Conservation (phyloP, 2,113 vertebrate genomes). For the Phodopus roborovskii region DNA sequence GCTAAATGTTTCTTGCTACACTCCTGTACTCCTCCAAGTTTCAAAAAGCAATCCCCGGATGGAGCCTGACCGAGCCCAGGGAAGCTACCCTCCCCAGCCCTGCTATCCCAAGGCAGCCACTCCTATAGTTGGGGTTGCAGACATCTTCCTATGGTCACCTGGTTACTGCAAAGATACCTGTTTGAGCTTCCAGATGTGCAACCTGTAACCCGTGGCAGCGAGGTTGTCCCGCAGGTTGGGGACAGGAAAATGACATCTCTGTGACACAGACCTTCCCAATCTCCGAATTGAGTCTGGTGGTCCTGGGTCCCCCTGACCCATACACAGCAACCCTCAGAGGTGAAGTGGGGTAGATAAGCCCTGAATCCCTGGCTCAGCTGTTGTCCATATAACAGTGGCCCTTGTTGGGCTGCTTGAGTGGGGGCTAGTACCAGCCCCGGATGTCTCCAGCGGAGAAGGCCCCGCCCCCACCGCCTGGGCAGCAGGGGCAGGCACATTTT, state of each 20-base stretch:
- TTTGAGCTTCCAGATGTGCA: neutral
- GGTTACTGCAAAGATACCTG: neutral
- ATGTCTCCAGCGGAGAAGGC: neutral
- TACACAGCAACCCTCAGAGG: neutral
- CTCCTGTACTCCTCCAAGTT: neutral
- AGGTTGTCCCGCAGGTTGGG: neutral
- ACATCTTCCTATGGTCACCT: neutral
- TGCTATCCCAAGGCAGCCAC: too few species aligned
- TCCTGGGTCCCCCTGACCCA: too few species aligned
- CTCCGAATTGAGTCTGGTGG: neutral
- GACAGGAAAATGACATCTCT: neutral
- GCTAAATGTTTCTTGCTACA: neutral
- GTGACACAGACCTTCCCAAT: accelerated
- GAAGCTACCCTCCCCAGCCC: neutral
- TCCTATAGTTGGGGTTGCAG: neutral
- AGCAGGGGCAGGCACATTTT: slow-evolving; percentile 21
- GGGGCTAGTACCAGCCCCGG: slow-evolving; percentile 63
- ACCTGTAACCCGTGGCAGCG: too few species aligned
- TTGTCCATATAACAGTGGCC: slow-evolving; percentile 15
- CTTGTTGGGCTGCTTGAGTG: neutral
- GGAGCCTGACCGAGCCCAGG: neutral
- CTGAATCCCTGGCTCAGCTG: neutral
- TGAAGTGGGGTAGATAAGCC: neutral
- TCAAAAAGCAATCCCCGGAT: neutral
- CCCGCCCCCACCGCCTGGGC: neutral